Conservation (phyloP, 2,888 invertebrate genomes). For the Chydorus sphaericus region DNA sequence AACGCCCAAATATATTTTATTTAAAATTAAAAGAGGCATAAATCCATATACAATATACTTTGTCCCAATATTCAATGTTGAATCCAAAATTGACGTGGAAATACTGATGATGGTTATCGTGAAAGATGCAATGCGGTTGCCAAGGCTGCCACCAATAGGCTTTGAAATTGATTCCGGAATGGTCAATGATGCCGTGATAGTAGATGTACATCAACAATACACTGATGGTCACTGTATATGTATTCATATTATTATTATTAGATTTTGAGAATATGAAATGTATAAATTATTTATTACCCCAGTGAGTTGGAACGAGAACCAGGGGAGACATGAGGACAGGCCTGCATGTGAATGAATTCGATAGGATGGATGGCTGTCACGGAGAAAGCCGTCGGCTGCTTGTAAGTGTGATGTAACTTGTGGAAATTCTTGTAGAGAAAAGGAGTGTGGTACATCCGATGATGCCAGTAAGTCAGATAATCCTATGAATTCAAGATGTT, state of each 20-base stretch:
- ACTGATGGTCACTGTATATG: conserved; percentile 32
- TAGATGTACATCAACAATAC: conserved; percentile 41
- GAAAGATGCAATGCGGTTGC: conserved; percentile 53
- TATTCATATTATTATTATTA: background rate
- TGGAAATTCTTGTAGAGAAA: conserved; percentile 54
- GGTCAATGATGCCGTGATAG: conserved; percentile 58
- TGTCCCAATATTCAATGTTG: conserved; percentile 53
- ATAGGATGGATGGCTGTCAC: conserved; percentile 58
- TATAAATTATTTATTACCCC: conserved; percentile 38
- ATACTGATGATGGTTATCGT: conserved; percentile 63
- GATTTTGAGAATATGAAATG: background rate
- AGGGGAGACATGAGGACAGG: conserved; percentile 43
- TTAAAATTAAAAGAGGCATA: background rate
- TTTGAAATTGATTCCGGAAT: conserved; percentile 58
- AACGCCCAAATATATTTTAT: background rate
- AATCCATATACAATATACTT: conserved; percentile 28
- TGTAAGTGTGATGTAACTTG: conserved; percentile 58
- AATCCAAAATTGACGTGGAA: conserved; percentile 64
- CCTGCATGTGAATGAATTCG: conserved; percentile 48
- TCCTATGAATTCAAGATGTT: conserved; percentile 33
- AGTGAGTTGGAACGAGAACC: conserved; percentile 47
- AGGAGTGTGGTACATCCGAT: conserved; percentile 49
- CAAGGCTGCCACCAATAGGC: conserved; percentile 59
- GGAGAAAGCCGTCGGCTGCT: conserved; percentile 59
- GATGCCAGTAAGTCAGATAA: conserved; percentile 48